Conservation (phyloP, 2,797 vertebrate genomes). For the Hypotaenidia philippensis region DNA sequence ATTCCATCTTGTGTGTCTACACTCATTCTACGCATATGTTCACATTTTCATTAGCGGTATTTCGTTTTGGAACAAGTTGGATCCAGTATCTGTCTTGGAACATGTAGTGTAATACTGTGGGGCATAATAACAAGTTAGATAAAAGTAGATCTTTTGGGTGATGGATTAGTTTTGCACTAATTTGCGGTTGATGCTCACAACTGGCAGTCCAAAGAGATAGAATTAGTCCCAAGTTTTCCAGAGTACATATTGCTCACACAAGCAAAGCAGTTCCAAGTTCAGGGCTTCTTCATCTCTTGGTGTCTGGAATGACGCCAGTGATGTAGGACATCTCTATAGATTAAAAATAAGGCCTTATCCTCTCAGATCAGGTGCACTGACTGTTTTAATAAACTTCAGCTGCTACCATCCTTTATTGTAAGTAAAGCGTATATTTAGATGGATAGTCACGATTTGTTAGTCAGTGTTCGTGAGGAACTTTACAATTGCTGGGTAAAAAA, state of each 20-base stretch:
- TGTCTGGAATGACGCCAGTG: not conserved
- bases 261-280: not conserved
- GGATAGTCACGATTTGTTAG: not conserved
- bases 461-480: not conserved
- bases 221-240: not conserved
- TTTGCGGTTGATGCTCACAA: not conserved
- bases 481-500: not conserved
- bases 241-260: not conserved
- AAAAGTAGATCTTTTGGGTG: not conserved
- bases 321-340: not conserved
- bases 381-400: not conserved
- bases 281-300: not conserved
- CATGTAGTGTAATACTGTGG: not conserved
- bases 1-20: not conserved
- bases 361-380: not conserved
- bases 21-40: not conserved
- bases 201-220: not conserved
- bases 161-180: not conserved
- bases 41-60: not conserved
- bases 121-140: not conserved
- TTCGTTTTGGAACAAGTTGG: not conserved
- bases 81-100: not conserved
- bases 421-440: not conserved
- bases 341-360: not conserved
- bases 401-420: not conserved